Base-by-base conservation (phyloP, 2,888 invertebrate genomes). In the Myathropa florea region DNA sequence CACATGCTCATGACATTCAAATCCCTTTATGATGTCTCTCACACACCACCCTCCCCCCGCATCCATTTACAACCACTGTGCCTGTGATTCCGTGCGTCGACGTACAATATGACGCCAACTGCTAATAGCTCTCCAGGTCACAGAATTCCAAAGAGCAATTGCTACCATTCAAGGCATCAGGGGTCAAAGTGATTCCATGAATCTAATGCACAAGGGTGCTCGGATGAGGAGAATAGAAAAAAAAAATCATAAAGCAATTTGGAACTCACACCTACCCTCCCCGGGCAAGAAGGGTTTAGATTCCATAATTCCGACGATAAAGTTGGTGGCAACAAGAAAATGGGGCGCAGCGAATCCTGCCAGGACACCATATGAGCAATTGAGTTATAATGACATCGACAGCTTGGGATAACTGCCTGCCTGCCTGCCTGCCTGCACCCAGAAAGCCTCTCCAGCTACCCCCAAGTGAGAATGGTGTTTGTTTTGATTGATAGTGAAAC, bases 371-470 rank as follows among this genome's bases (percentile, higher is more conserved):
- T 91, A 91, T 91, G 90, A 90, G 89, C 92, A 91, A 92, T 92
- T 90, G 89, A 90, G 91, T 91, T 91, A 91, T 92, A 92, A 92
- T 91, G 90, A 90, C 91, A 90, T 90, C 90, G 92, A 90, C 90
- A 91, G 92, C 92, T 92, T 92, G 91, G 90, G 90, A 91, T 91
- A 91, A 86, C 78, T 83, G 78, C 86, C 71, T 18, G 78, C 78
- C 73, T 65, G 70, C 79, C 78, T 83, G 78, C 86, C 71, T 18
- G 78, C 78, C 73, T 65, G 70, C 79, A 59, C 46, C 46, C 46
- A 60, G 36, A 64, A 65, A 64, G 59, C 73, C 73, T 36, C 46
- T 24, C n/a, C 53, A n/a, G 33, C 21, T 53, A 55, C 33, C 59
- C 65, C 46, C 59, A 23, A 72, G 64, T 24, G 70, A 67, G 75